A percentile compares a stretch with the other conserved stretches of the same genome.
These are phyloP conservation scores for Leptinotarsa undecemlineata DNA, from an alignment of 1,140 invertebrate species.

Conservation along the genomic window DNA sequence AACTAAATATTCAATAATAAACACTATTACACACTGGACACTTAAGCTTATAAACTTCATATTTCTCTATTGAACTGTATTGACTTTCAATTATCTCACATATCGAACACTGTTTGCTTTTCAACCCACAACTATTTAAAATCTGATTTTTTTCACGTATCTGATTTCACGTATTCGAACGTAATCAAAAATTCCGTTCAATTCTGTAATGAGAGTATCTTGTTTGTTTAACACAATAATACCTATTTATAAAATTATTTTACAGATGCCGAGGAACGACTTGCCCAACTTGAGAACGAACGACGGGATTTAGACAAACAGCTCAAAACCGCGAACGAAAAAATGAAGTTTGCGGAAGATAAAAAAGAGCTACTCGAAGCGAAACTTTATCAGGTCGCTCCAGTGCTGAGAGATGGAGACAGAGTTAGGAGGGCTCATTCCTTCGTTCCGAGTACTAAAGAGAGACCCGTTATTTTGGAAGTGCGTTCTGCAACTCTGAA, in stretches of 20 bases:
- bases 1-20: no score
- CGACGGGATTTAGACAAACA: slow-evolving; percentile 68
- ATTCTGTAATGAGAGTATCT: no score
- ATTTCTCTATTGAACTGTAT: no score
- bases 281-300: slow-evolving; percentile 71
- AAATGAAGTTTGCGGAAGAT: slow-evolving; percentile 68
- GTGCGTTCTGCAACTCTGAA: slow-evolving; percentile 47
- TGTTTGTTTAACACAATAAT: no score
- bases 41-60: no score
- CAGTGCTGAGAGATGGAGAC: slow-evolving; percentile 51
- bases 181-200: no score
- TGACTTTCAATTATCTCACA: no score
- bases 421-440: slow-evolving; percentile 62
- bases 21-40: no score
- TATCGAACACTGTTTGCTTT: no score
- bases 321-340: slow-evolving; percentile 66
- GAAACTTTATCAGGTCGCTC: slow-evolving; percentile 58
- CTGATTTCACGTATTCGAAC: no score
- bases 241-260: slow-evolving; percentile 13
- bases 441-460: slow-evolving; percentile 63
- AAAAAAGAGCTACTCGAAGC: slow-evolving; percentile 68
- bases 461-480: slow-evolving; percentile 53
- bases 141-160: no score
- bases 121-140: no score
- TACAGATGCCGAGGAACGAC: slow-evolving; percentile 67